Evolutionary conservation across 2,888 invertebrate genomes (phyloP), one percentile per base, ranked within the genome.

Genomic region (Torymus auratus): DNA sequence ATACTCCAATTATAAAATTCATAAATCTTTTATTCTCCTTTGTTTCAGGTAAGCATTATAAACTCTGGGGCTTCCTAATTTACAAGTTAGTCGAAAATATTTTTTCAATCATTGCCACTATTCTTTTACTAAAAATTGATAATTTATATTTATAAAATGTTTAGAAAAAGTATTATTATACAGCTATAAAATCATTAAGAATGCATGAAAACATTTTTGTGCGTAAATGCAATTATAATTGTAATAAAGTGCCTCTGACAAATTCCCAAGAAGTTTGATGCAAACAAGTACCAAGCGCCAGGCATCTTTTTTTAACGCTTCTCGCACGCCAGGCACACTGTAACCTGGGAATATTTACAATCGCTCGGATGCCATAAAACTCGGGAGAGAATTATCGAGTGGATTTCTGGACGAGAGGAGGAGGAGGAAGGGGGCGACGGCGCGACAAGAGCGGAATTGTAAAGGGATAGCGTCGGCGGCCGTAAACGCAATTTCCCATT

Each of bases 401-500:
- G 64, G 70, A 73, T 74, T 23, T 67, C 60, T 14, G 23, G 17
- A n/a, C 28, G 20, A 12, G 7, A 14, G 23, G 58, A 13, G 55
- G 15, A 14, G 56, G 17, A 58, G 41, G 12, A 13, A 65, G 41
- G 11, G 14, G 55, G 20, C n/a, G 64, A 56, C 20, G 52, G 10
- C 20, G 68, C 68, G 73, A 74, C 79, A 79, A 79, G 73, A 56
- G 69, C 71, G 64, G 73, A 79, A 79, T 79, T 62, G 73, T 79
- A 69, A 79, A 70, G 64, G 79, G 69, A 68, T 73, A 14, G 52
- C 11, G 0, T 10, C 13, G 7, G 72, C 4, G 55, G 17, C 20
- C 56, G 77, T 69, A 76, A 76, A 70, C 70, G 78, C 79, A 79
- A 79, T 79, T 79, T 79, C 79, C 78, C 79, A 56, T 79, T 74